Base-by-base conservation (phyloP, 37 sponge, comb jelly and placozoan species). In the Oscarella lobularis region DNA sequence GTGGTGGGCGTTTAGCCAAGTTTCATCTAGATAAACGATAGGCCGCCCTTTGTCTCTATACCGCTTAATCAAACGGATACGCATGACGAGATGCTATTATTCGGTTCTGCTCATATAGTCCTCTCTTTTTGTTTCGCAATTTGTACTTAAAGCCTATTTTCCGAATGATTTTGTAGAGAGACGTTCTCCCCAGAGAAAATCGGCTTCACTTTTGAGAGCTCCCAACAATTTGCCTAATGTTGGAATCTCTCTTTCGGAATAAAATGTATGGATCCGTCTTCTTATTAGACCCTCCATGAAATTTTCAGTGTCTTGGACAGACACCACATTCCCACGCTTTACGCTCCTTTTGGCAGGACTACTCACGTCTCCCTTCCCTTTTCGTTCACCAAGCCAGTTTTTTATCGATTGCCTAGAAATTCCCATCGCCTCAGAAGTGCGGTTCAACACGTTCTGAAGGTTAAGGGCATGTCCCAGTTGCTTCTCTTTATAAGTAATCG, bases 1-100 rank as follows among this genome's bases (percentile, higher is more conserved):
- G 31, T 68, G 71, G 71, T 68, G 71, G 4, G 71, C 71, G 33
- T 68, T 68, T 5, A 68, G 4, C 31, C 71, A 68, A 5, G 71
- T 68, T 14, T 68, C 71, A 68, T 68, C 71, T 14, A 68, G 71
- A 35, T 68, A 68, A 5, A 68, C 31, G 31, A 68, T 68, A 4
- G 71, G 71, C 71, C 31, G 29, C 4, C 31, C 31, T 20, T 68
- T 32, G 4, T 4, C 6, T 34, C 71, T 32, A 68, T 29, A 14
- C 33, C 33, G 29, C 33, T 14, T 68, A 29, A 5, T 68, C 4
- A 34, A 5, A 4, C 71, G 33, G 71, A 14, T 68, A 68, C 29
- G 5, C 35, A 20, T 30, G 6, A 4, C 71, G 71, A 4, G 29
- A 5, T 68, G 71, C 6, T 14, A 68, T 14, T 29, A 68, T 68